Percentiles rank a stretch among this genome's conserved stretches.
These are phyloP conservation scores for Hippocampus barbouri DNA, from an alignment of 2,113 vertebrate species.

Conservation along the genomic window DNA sequence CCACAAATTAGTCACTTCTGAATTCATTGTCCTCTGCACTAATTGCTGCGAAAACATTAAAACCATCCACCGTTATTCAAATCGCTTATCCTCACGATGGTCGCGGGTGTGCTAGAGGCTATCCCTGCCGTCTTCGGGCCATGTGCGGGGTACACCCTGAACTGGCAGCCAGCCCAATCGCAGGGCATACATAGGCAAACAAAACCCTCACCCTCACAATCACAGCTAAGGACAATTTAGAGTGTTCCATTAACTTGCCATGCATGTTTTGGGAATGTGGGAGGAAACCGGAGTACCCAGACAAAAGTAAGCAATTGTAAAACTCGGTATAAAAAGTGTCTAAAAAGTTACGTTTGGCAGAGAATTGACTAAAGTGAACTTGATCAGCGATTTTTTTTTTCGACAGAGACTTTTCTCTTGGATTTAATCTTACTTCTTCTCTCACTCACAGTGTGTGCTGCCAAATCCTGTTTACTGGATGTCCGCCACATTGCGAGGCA, in stretches of 20 bases:
- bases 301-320: neutral
- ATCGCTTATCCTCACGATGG: too few relatives aligned
- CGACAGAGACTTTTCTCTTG: neutral
- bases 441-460: constrained; percentile 20
- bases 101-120: too few relatives aligned
- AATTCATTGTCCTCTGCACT: neutral
- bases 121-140: too few relatives aligned
- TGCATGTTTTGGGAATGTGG: too few relatives aligned
- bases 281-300: too few relatives aligned
- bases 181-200: too few relatives aligned
- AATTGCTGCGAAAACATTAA: neutral
- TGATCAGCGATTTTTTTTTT: constrained; percentile 27
- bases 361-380: constrained; percentile 9
- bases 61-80: too few relatives aligned
- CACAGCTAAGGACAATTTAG: too few relatives aligned
- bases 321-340: neutral
- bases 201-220: too few relatives aligned
- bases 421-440: constrained; percentile 14
- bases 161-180: too few relatives aligned
- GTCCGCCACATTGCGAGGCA: constrained; percentile 64
- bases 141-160: too few relatives aligned
- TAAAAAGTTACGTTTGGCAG: constrained; percentile 7
- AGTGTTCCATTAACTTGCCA: too few relatives aligned
- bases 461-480: constrained; percentile 59
- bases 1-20: neutral